These are phyloP conservation scores for Urosaurus nigricauda DNA, from an alignment of 2,797 vertebrate genomes.

Conservation along the genomic window DNA sequence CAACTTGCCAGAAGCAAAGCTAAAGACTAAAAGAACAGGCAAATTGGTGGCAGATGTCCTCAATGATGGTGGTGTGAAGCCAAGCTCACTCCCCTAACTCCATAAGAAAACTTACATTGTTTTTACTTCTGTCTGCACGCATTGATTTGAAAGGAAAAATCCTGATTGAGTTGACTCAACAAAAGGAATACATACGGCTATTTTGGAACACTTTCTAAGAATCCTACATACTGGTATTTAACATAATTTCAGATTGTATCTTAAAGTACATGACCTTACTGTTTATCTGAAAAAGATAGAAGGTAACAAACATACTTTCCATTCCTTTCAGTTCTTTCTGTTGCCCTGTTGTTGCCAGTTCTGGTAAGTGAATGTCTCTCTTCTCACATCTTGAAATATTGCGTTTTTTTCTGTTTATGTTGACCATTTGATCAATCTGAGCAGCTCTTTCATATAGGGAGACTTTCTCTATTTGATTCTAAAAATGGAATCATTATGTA, in stretches of 20 bases:
- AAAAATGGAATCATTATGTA: conserved; percentile 57
- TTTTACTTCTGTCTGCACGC: not conserved
- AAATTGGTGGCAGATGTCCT: not conserved
- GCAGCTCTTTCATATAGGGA: conserved; percentile 60
- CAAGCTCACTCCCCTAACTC: not conserved
- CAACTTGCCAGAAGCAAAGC: not conserved
- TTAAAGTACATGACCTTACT: not conserved
- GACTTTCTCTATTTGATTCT: conserved; percentile 64
- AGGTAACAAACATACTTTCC: conserved; percentile 60
- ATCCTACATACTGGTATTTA: conserved; percentile 11
- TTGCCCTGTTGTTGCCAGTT: conserved; percentile 70
- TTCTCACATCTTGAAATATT: conserved; percentile 68
- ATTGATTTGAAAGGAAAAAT: conserved; percentile 14
- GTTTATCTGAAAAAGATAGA: not conserved
- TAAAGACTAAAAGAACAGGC: not conserved
- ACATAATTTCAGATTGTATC: not conserved
- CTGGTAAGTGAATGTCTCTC: conserved; percentile 74
- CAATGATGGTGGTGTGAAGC: not conserved
- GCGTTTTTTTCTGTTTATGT: conserved; percentile 71
- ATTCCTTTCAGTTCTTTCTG: conserved; percentile 76
- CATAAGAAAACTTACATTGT: not conserved
- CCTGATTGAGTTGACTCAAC: not conserved
- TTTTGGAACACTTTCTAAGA: not conserved
- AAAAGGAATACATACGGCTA: not conserved
- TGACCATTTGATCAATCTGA: conserved; percentile 67